Evolutionary conservation across 2,888 invertebrate genomes (phyloP).

Genomic region (Metacarcinus magister): DNA sequence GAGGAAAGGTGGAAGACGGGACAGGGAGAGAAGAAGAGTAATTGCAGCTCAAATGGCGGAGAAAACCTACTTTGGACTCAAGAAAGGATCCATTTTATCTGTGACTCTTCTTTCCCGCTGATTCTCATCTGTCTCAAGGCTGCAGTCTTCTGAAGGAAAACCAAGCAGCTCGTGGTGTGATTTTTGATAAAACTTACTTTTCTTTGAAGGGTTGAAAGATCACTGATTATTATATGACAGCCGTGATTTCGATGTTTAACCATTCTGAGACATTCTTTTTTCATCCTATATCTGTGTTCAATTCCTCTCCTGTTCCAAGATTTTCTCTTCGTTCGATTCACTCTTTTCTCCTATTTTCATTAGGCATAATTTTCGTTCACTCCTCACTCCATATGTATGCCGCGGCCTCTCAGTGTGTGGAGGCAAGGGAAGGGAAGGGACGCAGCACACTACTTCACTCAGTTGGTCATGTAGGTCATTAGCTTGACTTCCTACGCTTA

Average conservation of each 20-base stretch:
- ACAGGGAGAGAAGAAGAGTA: background rate
- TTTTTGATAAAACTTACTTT: background rate
- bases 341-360: no score
- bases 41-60: conserved; percentile 36
- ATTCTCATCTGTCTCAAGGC: background rate
- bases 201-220: no score
- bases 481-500: background rate
- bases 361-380: no score
- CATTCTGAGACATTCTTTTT: background rate
- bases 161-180: background rate
- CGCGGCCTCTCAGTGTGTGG: no score
- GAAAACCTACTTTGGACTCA: conserved; percentile 41
- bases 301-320: no score
- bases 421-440: background rate
- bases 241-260: background rate
- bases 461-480: background rate
- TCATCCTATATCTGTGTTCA: background rate
- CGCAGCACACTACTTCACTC: background rate
- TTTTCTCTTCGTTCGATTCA: no score
- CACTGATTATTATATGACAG: no score
- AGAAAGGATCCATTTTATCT: conserved; percentile 19
- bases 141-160: background rate
- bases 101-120: background rate
- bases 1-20: background rate
- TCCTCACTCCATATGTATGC: no score